phyloP scores from a whole-genome alignment of 53 echinoderm and acorn worm species.

The Temnopleurus reevesii region DNA sequence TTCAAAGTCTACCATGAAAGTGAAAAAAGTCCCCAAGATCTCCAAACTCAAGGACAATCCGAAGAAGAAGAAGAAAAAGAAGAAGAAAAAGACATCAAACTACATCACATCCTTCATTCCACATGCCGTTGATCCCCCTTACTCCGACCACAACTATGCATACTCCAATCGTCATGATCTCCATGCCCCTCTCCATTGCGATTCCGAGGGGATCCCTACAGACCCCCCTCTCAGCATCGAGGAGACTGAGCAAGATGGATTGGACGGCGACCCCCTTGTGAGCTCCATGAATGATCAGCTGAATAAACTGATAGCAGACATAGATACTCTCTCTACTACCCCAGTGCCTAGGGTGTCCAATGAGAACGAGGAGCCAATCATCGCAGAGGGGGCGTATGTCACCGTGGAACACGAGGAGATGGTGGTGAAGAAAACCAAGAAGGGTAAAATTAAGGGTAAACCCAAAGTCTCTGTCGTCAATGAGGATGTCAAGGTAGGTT shows the following conservation, averaged over 20 bases:
- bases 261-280: constrained; percentile 58
- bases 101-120: neutral
- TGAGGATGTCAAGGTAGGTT: constrained; percentile 50
- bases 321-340: constrained; percentile 40
- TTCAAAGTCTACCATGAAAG: neutral
- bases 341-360: constrained; percentile 14
- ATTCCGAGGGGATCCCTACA: constrained; percentile 59
- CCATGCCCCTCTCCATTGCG: constrained; percentile 49
- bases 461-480: neutral
- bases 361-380: constrained; percentile 49
- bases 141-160: constrained; percentile 87
- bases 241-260: constrained; percentile 34
- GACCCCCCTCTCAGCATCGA: constrained; percentile 49
- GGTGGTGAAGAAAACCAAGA: neutral
- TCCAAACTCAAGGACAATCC: neutral
- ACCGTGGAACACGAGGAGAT: constrained; percentile 8
- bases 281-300: constrained; percentile 68
- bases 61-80: neutral
- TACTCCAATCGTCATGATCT: constrained; percentile 32
- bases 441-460: neutral
- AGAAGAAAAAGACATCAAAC: neutral
- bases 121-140: constrained; percentile 63
- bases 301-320: constrained; percentile 60
- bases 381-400: constrained; percentile 38
- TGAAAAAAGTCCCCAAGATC: constrained; percentile 12